Conservation (phyloP, 2,797 vertebrate genomes). For the Potorous gilbertii region DNA sequence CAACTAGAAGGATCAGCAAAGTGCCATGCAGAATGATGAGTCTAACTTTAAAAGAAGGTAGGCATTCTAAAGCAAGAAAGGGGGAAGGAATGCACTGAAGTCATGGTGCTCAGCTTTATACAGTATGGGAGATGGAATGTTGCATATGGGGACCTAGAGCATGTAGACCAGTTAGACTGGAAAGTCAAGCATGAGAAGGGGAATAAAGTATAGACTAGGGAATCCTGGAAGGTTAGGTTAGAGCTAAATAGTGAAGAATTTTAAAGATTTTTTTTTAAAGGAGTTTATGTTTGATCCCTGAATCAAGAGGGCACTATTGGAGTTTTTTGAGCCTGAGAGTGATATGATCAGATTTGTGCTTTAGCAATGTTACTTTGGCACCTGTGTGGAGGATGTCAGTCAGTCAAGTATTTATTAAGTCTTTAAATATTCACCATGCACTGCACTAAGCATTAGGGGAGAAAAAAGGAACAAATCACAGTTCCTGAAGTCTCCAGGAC, state of each 20-base stretch:
- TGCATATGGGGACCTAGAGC: too few relatives aligned
- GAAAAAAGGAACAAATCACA: neutral
- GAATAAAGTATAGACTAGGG: neutral
- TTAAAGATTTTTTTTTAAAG: neutral
- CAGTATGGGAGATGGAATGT: neutral
- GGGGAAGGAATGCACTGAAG: neutral
- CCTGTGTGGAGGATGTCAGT: neutral
- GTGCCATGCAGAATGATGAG: neutral
- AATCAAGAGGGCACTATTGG: neutral
- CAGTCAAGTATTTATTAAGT: neutral
- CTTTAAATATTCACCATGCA: neutral
- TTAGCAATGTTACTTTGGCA: neutral
- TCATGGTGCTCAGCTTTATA: neutral
- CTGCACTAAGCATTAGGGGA: neutral
- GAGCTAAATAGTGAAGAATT: neutral
- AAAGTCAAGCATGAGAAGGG: neutral
- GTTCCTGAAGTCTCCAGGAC: neutral
- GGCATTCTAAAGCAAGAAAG: neutral
- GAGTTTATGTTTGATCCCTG: neutral
- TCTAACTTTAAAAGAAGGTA: neutral
- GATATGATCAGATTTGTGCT: neutral
- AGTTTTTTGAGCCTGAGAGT: neutral
- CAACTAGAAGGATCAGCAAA: neutral
- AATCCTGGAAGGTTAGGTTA: neutral
- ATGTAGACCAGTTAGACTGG: neutral